phyloP scores from a whole-genome alignment of 2,113 vertebrate genomes.

The Puma concolor region DNA sequence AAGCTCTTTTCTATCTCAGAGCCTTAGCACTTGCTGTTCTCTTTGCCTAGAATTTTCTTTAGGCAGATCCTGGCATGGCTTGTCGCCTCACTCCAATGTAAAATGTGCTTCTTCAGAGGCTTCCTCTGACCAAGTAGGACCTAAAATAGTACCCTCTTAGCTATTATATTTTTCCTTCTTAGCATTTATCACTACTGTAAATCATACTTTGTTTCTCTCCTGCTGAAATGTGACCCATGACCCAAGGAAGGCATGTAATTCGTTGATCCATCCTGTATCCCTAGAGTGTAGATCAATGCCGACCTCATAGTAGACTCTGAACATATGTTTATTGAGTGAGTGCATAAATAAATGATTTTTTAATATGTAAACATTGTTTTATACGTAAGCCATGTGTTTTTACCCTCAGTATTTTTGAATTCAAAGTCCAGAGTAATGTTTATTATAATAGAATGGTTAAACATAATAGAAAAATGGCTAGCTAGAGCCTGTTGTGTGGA shows the following conservation, averaged over 20 bases:
- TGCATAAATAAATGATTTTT: neutral
- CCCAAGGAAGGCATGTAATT: neutral
- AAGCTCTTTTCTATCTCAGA: neutral
- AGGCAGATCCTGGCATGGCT: neutral
- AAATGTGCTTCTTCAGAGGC: neutral
- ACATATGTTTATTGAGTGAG: neutral
- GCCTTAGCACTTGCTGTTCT: neutral
- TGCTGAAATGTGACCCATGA: neutral
- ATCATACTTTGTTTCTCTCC: neutral
- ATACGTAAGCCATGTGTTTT: neutral
- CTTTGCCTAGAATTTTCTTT: neutral
- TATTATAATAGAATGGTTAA: neutral
- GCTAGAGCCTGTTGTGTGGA: neutral
- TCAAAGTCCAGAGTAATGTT: neutral
- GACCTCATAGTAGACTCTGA: neutral
- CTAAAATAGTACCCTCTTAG: neutral
- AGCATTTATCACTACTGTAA: neutral
- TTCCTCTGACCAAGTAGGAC: neutral
- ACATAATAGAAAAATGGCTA: neutral
- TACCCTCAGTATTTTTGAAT: neutral
- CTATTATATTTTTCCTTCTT: neutral
- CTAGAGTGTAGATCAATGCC: neutral
- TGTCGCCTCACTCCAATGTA: neutral
- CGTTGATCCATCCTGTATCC: neutral
- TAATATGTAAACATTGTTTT: slow-evolving; percentile 2